Evolutionary conservation across 2,888 invertebrate genomes (phyloP), one percentile per base, ranked within the genome.

Genomic region (Anaspis maculata): DNA sequence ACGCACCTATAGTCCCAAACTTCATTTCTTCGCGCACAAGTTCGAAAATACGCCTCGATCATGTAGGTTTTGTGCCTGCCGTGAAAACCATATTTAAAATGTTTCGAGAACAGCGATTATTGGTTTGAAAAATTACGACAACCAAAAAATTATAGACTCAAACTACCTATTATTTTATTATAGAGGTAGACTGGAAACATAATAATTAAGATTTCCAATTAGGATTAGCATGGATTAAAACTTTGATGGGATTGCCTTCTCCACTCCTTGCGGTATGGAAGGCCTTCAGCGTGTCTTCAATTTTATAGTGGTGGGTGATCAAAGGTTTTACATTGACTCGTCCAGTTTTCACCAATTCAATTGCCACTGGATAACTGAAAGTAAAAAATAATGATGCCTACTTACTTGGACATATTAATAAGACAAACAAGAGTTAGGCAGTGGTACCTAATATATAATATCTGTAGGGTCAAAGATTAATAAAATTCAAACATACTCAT

Each of bases 241-340:
- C 83, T 68, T 94, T 94, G 53, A 94, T 83, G 1, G 84, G 78
- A 35, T 75, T 74, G 42, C 79, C 84, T 29, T 71, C 64, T 2
- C 84, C 84, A 29, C 74, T 75, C 41, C 77, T 78, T 0, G 90
- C 79, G 3, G 81, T 79, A 52, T 92, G 81, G 64, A 94, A 94
- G 0, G 94, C 94, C 54, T 83, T 70, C 5, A 78, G 54, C 0
- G 88, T 79, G 32, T 91, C 79, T 48, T 83, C 83, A n/a, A 91
- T 64, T 40, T 68, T 69, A 64, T 76, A 91, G 61, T 85, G 81
- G 64, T 91, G 90, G 0, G 89, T 88, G 10, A 91, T 79, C 38
- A 92, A 68, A 3, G 82, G 80, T 57, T 86, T 87, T 12, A 88
- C 79, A 62, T 90, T 72, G 24, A 88, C 72, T 61, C 75, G 77